phyloP scores from a whole-genome alignment of 2,797 vertebrate genomes.

The Galagoides demidoff region DNA sequence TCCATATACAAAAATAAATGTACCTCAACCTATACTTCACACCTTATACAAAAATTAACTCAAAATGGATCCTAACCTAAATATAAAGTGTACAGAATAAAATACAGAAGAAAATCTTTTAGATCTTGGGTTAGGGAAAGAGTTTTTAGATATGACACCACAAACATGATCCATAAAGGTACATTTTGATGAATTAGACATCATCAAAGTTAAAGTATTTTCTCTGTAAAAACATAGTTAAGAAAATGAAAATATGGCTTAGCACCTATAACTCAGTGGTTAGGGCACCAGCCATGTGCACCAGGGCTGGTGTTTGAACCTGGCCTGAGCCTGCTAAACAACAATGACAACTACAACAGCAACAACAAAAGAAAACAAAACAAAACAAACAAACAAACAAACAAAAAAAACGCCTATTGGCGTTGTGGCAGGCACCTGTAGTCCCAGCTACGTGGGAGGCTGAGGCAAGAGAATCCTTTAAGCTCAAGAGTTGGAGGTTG shows the following conservation, averaged over 20 bases:
- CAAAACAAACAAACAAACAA: no score
- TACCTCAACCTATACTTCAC: background rate
- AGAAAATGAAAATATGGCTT: background rate
- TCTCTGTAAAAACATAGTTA: background rate
- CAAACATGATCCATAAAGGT: background rate
- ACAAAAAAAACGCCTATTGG: no score
- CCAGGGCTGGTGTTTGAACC: no score
- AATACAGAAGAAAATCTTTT: background rate
- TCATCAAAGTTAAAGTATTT: background rate
- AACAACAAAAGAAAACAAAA: no score
- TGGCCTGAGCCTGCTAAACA: no score
- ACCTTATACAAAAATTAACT: background rate
- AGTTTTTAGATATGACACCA: background rate
- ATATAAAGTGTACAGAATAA: constrained; percentile 14
- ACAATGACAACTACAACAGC: no score
- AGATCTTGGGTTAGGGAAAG: background rate
- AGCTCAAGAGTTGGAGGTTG: no score
- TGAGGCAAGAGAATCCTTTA: no score
- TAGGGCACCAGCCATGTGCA: no score
- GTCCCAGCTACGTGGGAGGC: no score
- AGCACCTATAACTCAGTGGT: no score
- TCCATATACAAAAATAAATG: background rate
- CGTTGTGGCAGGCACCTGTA: no score
- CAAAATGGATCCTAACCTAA: background rate
- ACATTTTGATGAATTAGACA: background rate